A percentile compares a stretch with the other conserved stretches of the same genome.
These are phyloP conservation scores for Molossus molossus DNA, from an alignment of 2,797 vertebrate species.

Conservation along the genomic window DNA sequence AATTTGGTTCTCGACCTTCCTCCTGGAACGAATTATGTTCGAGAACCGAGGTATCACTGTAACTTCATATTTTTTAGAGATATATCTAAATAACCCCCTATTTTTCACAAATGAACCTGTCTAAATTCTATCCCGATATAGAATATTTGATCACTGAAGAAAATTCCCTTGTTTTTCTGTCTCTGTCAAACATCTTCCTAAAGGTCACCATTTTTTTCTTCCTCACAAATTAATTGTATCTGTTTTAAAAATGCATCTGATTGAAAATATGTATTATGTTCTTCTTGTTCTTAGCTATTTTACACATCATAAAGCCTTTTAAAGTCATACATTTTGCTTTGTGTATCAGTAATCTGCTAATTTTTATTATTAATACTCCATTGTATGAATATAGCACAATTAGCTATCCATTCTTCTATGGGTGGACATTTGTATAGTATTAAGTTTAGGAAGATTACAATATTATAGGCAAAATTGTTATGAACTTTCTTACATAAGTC, in stretches of 20 bases:
- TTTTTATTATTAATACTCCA: not conserved
- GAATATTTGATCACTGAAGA: not conserved
- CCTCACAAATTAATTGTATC: not conserved
- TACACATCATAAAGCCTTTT: not conserved
- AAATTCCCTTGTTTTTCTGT: not conserved
- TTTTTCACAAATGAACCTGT: not conserved
- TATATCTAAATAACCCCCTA: not conserved
- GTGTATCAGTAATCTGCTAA: not conserved
- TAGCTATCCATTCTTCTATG: not conserved
- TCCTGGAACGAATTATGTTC: no score
- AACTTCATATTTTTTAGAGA: not conserved
- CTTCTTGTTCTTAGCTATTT: not conserved
- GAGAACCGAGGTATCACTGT: no score
- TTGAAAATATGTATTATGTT: not conserved
- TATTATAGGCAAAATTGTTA: not conserved
- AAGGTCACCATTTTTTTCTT: not conserved
- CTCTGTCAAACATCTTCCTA: not conserved
- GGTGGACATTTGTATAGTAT: not conserved
- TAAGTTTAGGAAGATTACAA: not conserved
- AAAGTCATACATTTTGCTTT: not conserved
- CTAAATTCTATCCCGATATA: not conserved
- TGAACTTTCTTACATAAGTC: not conserved
- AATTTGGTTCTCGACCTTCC: no score
- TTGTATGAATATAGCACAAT: not conserved
- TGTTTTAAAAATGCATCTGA: conserved; percentile 6